Evolutionary conservation across 2,113 vertebrate species (phyloP).

Genomic region (Sinosuthora webbiana): DNA sequence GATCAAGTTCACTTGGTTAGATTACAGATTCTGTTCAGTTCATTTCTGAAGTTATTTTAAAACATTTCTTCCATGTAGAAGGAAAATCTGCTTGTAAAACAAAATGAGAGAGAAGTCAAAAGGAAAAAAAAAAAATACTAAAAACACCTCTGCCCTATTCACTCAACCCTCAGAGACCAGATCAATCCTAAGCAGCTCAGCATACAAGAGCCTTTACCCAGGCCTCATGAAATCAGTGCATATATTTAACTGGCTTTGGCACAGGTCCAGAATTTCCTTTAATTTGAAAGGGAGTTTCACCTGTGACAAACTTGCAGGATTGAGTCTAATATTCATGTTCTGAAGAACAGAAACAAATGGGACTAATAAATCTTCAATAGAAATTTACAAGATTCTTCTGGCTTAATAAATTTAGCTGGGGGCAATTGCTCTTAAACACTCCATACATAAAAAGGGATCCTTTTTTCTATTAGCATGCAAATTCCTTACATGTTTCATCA

Average conservation of each 20-base stretch:
- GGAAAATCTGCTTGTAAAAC: no score
- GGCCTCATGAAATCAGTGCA: background rate
- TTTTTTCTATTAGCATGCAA: background rate
- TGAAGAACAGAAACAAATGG: slow-evolving; percentile 76
- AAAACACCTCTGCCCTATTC: background rate
- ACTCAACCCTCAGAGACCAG: background rate
- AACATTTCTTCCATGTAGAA: background rate
- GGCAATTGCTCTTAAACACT: background rate
- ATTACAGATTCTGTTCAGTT: background rate
- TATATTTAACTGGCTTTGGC: background rate
- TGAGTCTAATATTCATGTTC: slow-evolving; percentile 54
- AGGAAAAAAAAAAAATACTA: background rate
- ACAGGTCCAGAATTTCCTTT: background rate
- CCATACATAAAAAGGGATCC: background rate
- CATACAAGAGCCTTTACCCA: background rate
- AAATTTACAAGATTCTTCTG: slow-evolving; percentile 77
- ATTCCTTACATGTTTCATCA: background rate
- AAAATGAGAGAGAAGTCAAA: background rate
- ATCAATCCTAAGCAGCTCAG: background rate
- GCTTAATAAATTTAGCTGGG: slow-evolving; percentile 60
- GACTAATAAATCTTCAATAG: slow-evolving; percentile 80
- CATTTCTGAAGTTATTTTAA: background rate
- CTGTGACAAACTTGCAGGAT: slow-evolving; percentile 21
- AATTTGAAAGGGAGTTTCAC: background rate
- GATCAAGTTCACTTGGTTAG: background rate